A percentile compares a stretch with the other conserved stretches of the same genome.
Evolutionary conservation across 2,113 vertebrate genomes (phyloP).

Genomic region (Aplodontia rufa): DNA sequence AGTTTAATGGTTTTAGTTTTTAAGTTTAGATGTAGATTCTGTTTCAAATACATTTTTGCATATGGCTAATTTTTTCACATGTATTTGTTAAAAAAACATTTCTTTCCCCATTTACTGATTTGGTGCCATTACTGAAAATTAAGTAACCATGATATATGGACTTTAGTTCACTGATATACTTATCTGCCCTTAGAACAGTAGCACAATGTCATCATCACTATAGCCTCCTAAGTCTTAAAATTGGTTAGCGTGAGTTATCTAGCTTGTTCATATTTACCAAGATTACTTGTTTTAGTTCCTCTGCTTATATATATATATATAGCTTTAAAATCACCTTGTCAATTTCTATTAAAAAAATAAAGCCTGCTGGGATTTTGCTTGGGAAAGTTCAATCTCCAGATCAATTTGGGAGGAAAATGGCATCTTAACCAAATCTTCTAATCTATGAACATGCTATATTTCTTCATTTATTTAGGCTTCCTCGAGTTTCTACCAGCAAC

Average conservation of each 20-base stretch:
- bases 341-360: not conserved
- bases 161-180: not conserved
- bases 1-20: not conserved
- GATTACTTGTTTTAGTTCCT: not conserved
- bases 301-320: not conserved
- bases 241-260: not conserved
- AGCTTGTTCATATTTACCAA: not conserved
- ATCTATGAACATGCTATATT: not conserved
- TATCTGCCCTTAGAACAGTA: not conserved
- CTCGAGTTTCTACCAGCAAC: not conserved
- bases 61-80: not conserved
- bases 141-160: not conserved
- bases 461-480: not conserved
- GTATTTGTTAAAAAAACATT: not conserved
- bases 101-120: not conserved
- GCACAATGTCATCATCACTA: no score
- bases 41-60: conserved; percentile 16
- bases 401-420: not conserved
- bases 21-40: not conserved
- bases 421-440: not conserved
- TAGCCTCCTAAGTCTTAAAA: not conserved
- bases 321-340: not conserved
- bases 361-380: not conserved
- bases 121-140: not conserved
- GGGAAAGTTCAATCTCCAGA: not conserved